These are phyloP conservation scores for Megaceryle torquata DNA, from an alignment of 2,113 vertebrate species.

Conservation along the genomic window DNA sequence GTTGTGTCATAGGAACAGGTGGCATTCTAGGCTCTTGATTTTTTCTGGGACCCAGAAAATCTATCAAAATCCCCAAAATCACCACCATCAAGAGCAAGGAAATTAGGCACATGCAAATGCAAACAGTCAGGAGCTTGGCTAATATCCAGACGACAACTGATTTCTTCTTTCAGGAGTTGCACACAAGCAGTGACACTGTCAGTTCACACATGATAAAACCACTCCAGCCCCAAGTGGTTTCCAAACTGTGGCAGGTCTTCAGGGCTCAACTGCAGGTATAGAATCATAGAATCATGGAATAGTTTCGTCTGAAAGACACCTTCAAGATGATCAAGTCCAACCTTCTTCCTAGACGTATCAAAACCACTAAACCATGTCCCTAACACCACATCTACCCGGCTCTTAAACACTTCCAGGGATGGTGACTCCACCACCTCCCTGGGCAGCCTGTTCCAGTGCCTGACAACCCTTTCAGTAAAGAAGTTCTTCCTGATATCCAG, in stretches of 20 bases:
- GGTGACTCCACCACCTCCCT: too few relatives aligned
- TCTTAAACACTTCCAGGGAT: too few relatives aligned
- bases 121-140: neutral
- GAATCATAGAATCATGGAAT: too few relatives aligned
- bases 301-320: too few relatives aligned
- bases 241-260: neutral
- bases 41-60: neutral
- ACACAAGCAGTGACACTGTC: neutral
- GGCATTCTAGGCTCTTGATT: neutral
- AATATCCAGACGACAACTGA: neutral
- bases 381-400: too few relatives aligned
- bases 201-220: neutral
- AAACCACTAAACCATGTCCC: too few relatives aligned
- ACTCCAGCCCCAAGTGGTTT: neutral
- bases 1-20: neutral
- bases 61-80: neutral
- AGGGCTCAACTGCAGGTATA: neutral
- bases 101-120: neutral
- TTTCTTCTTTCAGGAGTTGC: neutral
- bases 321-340: too few relatives aligned
- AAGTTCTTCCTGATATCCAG: too few relatives aligned
- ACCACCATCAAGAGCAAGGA: neutral
- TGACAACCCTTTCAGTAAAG: too few relatives aligned
- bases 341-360: too few relatives aligned
- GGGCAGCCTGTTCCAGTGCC: too few relatives aligned